Base-by-base conservation (phyloP, 2,888 invertebrate genomes). In the Coecobrya sp. region DNA sequence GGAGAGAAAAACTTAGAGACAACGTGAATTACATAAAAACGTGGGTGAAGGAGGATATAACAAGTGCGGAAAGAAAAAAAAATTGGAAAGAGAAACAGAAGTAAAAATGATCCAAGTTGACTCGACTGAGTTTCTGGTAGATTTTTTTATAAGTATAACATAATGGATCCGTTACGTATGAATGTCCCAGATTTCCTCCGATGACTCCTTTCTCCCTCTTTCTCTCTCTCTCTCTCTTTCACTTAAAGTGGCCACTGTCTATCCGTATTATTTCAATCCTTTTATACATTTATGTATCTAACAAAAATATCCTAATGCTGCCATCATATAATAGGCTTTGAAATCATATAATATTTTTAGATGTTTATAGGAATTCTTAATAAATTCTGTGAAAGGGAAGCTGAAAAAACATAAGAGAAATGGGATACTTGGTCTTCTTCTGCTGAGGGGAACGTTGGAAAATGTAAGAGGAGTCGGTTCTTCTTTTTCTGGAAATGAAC, bases 31-130 rank as follows among this genome's bases (percentile, higher is more conserved):
- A 8, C 4, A 13, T 0, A 59, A 59, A 1, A 59, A 59, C n/a
- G 65, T 4, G 65, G 25, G 22, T 13, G 59, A 65, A 65, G 10
- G 52, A 70, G n/a, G 30, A 30, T 11, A 30, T n/a, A 5, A 4
- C 27, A 70, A 76, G 45, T 49, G n/a, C n/a, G n/a, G 45, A 76
- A 76, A 13, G 49, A 76, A 45, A 42, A 73, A 73, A 62, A 42
- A 22, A 49, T 76, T 19, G 16, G 70, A 49, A 25, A 76, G 76
- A 76, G 76, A 76, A 49, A 49, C 22, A 76, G 45, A 76, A 11
- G 11, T 25, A 62, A 42, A n/a, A n/a, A 19, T 3, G 42, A 70
- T 70, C 42, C 70, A 76, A 76, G 49, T 22, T 0, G 45, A 76
- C 25, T 76, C 76, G 49, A 76, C 22, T 76, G 76, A 49, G 25